Percentiles rank a stretch among this genome's conserved stretches.
Evolutionary conservation across 2,888 invertebrate genomes (phyloP).

Genomic region (Phyllotreta striolata): DNA sequence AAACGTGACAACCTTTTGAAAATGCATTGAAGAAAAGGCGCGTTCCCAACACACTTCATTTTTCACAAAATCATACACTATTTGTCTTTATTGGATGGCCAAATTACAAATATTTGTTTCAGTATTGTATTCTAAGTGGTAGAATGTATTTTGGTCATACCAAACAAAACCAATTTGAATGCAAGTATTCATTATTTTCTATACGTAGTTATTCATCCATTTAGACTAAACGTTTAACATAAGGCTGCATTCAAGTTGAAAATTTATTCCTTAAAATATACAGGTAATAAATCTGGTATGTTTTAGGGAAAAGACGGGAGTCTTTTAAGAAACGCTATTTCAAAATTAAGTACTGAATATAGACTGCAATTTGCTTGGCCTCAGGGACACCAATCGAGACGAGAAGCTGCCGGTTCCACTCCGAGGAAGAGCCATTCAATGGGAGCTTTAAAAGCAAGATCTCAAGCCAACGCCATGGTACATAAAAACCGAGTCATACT

Average conservation of each 20-base stretch:
- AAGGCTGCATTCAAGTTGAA: slow-evolving; percentile 37
- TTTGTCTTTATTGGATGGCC: slow-evolving; percentile 33
- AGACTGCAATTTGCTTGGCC: slow-evolving; percentile 92
- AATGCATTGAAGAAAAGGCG: slow-evolving; percentile 33
- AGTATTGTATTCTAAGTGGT: too few species aligned
- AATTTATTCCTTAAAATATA: slow-evolving; percentile 36
- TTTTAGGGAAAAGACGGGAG: slow-evolving; percentile 64
- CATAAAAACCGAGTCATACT: slow-evolving; percentile 61
- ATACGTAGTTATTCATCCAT: slow-evolving; percentile 24
- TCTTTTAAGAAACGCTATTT: slow-evolving; percentile 75
- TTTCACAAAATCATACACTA: slow-evolving; percentile 35
- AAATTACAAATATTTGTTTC: slow-evolving; percentile 32
- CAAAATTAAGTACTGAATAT: slow-evolving; percentile 85
- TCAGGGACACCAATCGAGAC: slow-evolving; percentile 61
- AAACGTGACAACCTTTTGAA: slow-evolving; percentile 39
- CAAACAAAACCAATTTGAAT: slow-evolving; percentile 36
- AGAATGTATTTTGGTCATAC: slow-evolving; percentile 36
- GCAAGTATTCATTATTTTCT: slow-evolving; percentile 32
- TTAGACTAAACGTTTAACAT: slow-evolving; percentile 10
- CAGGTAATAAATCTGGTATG: slow-evolving; percentile 46
- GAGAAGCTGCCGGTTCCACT: slow-evolving; percentile 62
- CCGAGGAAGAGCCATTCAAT: slow-evolving; percentile 89
- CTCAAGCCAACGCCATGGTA: slow-evolving; percentile 57
- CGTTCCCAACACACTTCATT: slow-evolving; percentile 41
- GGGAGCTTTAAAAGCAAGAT: slow-evolving; percentile 77